These are phyloP conservation scores for Cephus cinctus DNA, from an alignment of 1,140 invertebrate species.

Conservation along the genomic window DNA sequence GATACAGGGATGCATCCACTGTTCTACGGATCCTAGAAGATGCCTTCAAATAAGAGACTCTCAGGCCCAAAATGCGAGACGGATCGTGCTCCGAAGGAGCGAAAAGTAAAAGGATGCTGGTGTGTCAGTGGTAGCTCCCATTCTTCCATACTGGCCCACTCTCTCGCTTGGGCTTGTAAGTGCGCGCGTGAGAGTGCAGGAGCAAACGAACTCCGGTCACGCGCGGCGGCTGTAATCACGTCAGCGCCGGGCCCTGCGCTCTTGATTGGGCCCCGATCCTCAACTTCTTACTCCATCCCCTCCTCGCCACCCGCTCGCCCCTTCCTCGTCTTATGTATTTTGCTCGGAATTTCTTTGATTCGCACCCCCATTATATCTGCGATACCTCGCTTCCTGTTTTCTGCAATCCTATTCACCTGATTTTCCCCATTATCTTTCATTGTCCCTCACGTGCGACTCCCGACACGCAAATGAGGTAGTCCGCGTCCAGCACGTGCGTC, in stretches of 20 bases:
- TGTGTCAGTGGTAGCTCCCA: not conserved
- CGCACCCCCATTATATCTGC: too few species aligned
- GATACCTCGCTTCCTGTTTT: too few species aligned
- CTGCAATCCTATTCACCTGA: too few species aligned
- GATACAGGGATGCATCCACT: constrained; percentile 34
- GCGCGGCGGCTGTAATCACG: constrained; percentile 49
- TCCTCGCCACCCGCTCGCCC: constrained; percentile 13
- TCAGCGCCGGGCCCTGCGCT: constrained; percentile 36
- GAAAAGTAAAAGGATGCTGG: not conserved
- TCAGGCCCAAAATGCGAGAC: constrained; percentile 2
- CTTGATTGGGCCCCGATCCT: constrained; percentile 31
- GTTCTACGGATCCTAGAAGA: not conserved
- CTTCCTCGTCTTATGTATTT: too few species aligned
- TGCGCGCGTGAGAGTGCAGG: constrained; percentile 11
- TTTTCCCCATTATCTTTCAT: too few species aligned
- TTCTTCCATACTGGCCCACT: not conserved
- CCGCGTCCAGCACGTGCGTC: too few species aligned
- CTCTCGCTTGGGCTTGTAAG: too few species aligned
- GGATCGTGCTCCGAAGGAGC: constrained; percentile 8
- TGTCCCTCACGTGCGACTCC: too few species aligned
- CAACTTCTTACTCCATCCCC: constrained; percentile 19
- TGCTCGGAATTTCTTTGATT: too few species aligned
- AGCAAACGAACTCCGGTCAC: constrained; percentile 43
- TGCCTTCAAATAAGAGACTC: too few species aligned
- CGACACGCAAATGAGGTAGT: too few species aligned